Conservation (phyloP, 2,797 vertebrate species). For the Onychomys torridus region DNA sequence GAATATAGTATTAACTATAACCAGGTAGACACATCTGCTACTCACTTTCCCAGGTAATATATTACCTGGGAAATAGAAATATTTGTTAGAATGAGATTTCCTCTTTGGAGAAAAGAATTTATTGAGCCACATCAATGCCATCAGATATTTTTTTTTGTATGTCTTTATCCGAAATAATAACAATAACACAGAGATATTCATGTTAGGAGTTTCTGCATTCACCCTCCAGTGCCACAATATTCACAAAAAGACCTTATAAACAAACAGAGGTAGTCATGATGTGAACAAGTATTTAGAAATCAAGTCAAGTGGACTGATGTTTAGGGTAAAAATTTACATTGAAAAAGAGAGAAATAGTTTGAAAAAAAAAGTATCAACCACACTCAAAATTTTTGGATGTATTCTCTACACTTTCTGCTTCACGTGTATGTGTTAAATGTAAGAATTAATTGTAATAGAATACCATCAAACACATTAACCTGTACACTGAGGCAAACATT, state of each 20-base stretch:
- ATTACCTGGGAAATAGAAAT: not conserved
- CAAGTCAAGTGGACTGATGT: not conserved
- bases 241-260: not conserved
- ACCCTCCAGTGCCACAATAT: no score
- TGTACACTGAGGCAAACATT: not conserved
- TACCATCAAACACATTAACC: not conserved
- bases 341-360: not conserved
- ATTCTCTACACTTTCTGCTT: no score
- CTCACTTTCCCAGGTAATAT: not conserved
- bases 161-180: not conserved
- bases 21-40: not conserved
- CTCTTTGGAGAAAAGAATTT: not conserved
- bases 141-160: not conserved
- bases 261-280: no score
- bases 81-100: not conserved
- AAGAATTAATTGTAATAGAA: not conserved
- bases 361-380: no score
- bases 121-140: not conserved
- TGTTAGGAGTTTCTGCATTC: not conserved
- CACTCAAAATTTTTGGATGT: not conserved
- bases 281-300: not conserved
- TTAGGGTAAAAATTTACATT: not conserved
- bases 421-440: not conserved
- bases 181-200: not conserved
- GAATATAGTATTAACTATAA: not conserved